A percentile compares a stretch with the other conserved stretches of the same genome.
phyloP scores from a whole-genome alignment of 92 coral and sea anemone genomes.

The Porites cylindrica region DNA sequence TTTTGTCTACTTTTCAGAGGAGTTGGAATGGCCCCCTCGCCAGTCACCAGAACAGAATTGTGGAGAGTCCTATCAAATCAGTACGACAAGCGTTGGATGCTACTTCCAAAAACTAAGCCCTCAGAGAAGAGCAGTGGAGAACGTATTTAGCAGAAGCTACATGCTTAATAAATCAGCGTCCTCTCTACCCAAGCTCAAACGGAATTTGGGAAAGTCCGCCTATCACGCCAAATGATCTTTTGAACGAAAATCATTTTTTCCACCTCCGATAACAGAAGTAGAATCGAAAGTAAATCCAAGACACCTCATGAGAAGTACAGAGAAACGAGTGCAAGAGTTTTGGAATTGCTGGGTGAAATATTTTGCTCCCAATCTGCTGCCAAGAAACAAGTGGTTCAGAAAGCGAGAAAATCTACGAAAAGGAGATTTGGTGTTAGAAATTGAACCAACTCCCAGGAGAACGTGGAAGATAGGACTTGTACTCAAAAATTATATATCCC shows the following conservation, averaged over 20 bases:
- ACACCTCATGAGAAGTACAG: conserved; percentile 5
- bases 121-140: conserved; percentile 75
- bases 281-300: too few relatives aligned
- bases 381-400: conserved; percentile 45
- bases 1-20: too few relatives aligned
- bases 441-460: conserved; percentile 43
- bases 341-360: too few relatives aligned
- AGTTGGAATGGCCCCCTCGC: too few relatives aligned
- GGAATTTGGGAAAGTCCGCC: neutral
- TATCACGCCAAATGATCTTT: too few relatives aligned
- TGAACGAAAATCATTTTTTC: too few relatives aligned
- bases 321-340: conserved; percentile 37
- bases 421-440: conserved; percentile 49
- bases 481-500: neutral
- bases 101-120: conserved; percentile 39
- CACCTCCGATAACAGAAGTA: too few relatives aligned
- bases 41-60: conserved; percentile 18
- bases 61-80: conserved; percentile 58
- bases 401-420: neutral
- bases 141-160: conserved; percentile 13
- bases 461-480: conserved; percentile 49
- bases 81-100: neutral
- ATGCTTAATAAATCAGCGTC: too few relatives aligned
- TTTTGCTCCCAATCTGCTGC: conserved; percentile 12
- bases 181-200: neutral